Evolutionary conservation across 1,140 invertebrate species (phyloP), one percentile per base, ranked within the genome.

Genomic region (Megalonaias nervosa): DNA sequence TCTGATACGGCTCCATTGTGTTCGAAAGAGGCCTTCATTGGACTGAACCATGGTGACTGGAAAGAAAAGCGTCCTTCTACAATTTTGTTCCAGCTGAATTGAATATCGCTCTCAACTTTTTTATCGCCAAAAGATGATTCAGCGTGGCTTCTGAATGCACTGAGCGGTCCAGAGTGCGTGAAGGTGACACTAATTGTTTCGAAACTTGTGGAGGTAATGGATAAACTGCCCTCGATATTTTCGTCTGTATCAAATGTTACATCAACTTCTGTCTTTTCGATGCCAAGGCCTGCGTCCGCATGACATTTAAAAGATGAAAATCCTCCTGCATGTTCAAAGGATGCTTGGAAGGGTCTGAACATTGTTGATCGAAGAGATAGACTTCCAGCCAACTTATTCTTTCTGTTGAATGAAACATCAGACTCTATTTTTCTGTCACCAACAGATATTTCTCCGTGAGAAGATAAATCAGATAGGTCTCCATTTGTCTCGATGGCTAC

Each of bases 241-340:
- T 48, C 38, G 38, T 48, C 38, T 48, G 38, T 48, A 48, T 48
- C 38, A 11, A 48, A 48, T 48, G 38, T 48, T 48, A 48, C 6
- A 48, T 48, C 38, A 48, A 48, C 38, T 48, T 82, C 71, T 60
- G 75, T 81, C 31, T 81, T 77, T 71, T 68, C 64, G n/a, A 80
- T 71, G 9, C 67, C 77, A 61, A 80, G 73, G n/a, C 75, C 71
- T 55, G 84, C 57, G 23, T 78, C 70, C 11, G 69, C 72, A 9
- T 69, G 81, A 15, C 74, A 68, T 56, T 74, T 74, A 59, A 82
- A 77, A 38, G 69, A 75, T n/a, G 64, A 72, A 6, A 26, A 14
- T 31, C 71, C 82, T 12, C 81, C 83, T 58, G 79, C 78, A 61
- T 82, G 81, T 14, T 69, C 70, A 58, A 84, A 65, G 57, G 67